Base-by-base conservation (phyloP, 2,113 vertebrate genomes). In the Myiagra hebetior region DNA sequence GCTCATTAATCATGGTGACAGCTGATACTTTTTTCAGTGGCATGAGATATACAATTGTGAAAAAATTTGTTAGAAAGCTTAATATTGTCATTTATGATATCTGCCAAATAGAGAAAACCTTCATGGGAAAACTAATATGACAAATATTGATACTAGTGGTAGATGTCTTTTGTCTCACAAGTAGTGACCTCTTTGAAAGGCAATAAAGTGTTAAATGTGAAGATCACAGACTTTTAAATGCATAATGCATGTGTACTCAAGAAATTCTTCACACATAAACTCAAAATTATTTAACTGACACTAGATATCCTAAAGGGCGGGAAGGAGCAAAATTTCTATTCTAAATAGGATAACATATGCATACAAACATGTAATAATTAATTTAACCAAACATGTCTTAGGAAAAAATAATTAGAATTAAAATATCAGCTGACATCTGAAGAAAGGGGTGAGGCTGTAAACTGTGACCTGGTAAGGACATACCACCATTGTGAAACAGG, bases 1-100 rank as follows among this genome's bases (percentile, higher is more conserved):
- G 13, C 55, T 84, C 91, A 93, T 96, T 95, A 97, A 94, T 95
- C 95, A 94, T 46, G 41, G 63, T 86, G 92, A 91, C 89, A 96
- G 74, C n/a, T 89, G 65, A 95, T 91, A 89, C 65, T 85, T 96
- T 91, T 94, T 91, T 57, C 65, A 69, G 26, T 82, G 57, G 76
- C 59, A 46, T 59, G 70, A 93, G 87, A 91, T 62, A 85, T 24
- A 93, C 42, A 90, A 59, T 95, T 93, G 57, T 89, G 94, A 65
- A 95, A 94, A 95, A 89, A 91, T 20, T 94, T 96, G 87, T 87
- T 94, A 76, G 63, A 74, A 74, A 87, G 74, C 93, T 95, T 96
- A 94, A 93, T 95, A 82, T 85, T 95, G 89, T 83, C 78, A 85
- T 90, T 94, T 77, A 79, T 53, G 78, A 76, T 95, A 92, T 46